Evolutionary conservation across 2,797 vertebrate genomes (phyloP).

Genomic region (Hephaestus fuliginosus): DNA sequence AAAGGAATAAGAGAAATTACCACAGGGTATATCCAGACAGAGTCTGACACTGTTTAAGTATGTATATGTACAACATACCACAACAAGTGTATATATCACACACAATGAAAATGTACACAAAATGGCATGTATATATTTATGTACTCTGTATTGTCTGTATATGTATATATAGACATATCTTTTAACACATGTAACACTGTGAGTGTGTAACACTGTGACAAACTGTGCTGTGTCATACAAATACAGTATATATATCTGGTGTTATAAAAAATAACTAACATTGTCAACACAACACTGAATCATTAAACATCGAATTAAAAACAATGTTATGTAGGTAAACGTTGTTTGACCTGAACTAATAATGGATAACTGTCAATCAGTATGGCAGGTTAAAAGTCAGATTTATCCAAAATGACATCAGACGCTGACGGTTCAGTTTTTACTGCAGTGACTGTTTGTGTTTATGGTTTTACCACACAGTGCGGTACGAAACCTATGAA

Average conservation of each 20-base stretch:
- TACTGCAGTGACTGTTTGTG: no score
- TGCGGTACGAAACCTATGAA: background rate
- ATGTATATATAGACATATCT: no score
- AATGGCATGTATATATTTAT: no score
- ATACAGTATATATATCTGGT: no score
- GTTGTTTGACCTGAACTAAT: background rate
- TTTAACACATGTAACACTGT: no score
- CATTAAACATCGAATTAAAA: background rate
- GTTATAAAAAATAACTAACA: background rate
- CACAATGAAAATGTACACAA: no score
- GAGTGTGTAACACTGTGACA: no score
- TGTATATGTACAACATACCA: background rate
- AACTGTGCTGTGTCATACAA: no score
- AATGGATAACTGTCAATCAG: background rate
- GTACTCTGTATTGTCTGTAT: no score
- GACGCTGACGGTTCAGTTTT: no score
- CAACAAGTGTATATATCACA: no score
- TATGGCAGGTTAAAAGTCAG: background rate
- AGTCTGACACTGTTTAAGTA: background rate
- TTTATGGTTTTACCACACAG: background rate
- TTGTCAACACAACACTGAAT: background rate
- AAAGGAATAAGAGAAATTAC: constrained; percentile 20
- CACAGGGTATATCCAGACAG: background rate
- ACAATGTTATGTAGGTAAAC: background rate
- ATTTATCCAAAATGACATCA: background rate